phyloP scores from a whole-genome alignment of 2,797 vertebrate genomes.

The Phataginus tetradactyla region DNA sequence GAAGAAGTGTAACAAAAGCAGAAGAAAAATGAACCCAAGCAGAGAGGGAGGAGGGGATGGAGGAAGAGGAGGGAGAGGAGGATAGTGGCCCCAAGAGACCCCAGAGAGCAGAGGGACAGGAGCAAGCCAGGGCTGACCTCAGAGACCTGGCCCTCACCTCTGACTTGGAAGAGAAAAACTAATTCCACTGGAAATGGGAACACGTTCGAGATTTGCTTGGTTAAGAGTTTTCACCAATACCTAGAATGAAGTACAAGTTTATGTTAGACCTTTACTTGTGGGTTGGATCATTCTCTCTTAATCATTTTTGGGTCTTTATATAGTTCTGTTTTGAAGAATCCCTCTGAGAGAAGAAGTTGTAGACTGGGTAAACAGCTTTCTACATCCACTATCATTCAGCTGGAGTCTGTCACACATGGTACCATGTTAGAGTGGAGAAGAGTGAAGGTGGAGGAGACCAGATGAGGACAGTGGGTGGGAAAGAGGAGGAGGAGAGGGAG shows the following conservation, averaged over 20 bases:
- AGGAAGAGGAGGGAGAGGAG: background rate
- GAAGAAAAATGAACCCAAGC: background rate
- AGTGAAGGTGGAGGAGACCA: background rate
- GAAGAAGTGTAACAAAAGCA: background rate
- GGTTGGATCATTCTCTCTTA: background rate
- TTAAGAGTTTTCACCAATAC: background rate
- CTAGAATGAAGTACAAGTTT: background rate
- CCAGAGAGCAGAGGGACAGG: background rate
- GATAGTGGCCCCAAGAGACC: background rate
- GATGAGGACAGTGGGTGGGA: background rate
- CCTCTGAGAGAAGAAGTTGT: background rate
- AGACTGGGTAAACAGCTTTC: background rate
- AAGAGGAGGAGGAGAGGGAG: too few species aligned
- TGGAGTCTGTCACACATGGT: background rate
- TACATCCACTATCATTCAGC: accelerated
- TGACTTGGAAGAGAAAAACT: background rate
- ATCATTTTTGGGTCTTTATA: background rate
- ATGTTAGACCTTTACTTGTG: background rate
- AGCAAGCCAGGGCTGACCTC: background rate
- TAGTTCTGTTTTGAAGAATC: background rate
- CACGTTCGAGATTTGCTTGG: too few species aligned
- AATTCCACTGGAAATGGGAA: background rate
- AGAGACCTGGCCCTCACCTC: too few species aligned
- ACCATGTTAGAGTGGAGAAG: background rate
- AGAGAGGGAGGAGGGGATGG: background rate